Base-by-base conservation (phyloP, 2,888 invertebrate species). In the Tetropium fuscum region DNA sequence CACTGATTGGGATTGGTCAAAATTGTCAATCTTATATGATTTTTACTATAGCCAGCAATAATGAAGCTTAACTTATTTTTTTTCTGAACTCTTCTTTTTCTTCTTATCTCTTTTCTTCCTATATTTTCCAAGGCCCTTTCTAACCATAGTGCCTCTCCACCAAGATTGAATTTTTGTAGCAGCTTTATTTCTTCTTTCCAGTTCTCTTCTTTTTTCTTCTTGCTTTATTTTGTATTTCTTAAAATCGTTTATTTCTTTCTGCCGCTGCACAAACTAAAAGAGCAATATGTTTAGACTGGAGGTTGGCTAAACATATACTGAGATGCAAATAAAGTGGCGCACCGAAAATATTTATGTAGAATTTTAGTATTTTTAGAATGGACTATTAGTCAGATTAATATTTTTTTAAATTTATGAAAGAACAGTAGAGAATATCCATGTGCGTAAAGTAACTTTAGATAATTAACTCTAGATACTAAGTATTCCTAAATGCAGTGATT, bases 121-220 rank as follows among this genome's bases (percentile, higher is more conserved):
- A 75, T 84, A 91, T 41, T 87, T 85, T 3, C 91, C 92, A 58
- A 91, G 83, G 44, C 88, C 87, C 68, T 86, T 85, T 15, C 91
- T 85, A 30, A 91, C 91, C 90, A 92, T 90, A 34, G 87, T 83
- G 2, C 90, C 91, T 45, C 90, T 84, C 91, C 91, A 92, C 92
- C 92, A 92, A 0, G 91, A 84, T 78, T 92, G 90, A 56, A 92
- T 85, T 78, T 80, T 83, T 38, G 84, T 86, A 8, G 87, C 87
- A 1, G 86, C 84, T 2, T 68, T 69, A 10, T 81, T 83, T 58
- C 78, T 71, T 53, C 82, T 81, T 55, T 83, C 82, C 59, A 80
- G 76, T 53, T 74, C 74, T 58, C 82, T 80, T 60, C 72, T 75
- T 59, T 79, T 77, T 62, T 74, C 72, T 48, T 79, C 75, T 38